phyloP scores from a whole-genome alignment of 2,113 vertebrate genomes.

The Chelonoidis abingdonii region DNA sequence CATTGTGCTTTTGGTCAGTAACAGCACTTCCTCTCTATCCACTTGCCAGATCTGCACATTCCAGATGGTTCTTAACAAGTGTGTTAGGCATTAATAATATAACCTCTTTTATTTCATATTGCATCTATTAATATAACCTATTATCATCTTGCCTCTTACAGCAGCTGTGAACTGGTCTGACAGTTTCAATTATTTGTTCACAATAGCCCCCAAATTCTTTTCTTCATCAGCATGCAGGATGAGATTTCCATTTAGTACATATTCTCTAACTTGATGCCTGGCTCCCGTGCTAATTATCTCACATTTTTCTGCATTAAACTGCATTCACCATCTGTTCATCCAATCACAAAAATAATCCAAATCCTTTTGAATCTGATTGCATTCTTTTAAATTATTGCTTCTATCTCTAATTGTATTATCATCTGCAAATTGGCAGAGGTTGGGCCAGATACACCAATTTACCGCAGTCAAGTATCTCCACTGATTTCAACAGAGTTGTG shows the following conservation, averaged over 20 bases:
- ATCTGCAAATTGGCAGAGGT: slow-evolving; percentile 45
- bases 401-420: slow-evolving; percentile 64
- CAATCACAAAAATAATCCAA: slow-evolving; percentile 62
- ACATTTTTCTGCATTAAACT: slow-evolving; percentile 53
- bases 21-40: background rate
- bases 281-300: slow-evolving; percentile 69
- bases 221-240: slow-evolving; percentile 72
- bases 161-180: slow-evolving; percentile 57
- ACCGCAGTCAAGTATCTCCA: background rate
- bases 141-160: slow-evolving; percentile 52
- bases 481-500: slow-evolving; percentile 43
- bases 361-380: slow-evolving; percentile 49
- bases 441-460: slow-evolving; percentile 15
- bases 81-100: slow-evolving; percentile 22
- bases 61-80: slow-evolving; percentile 32
- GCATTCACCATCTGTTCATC: slow-evolving; percentile 72
- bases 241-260: slow-evolving; percentile 66
- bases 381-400: slow-evolving; percentile 58
- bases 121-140: slow-evolving; percentile 53
- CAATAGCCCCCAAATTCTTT: slow-evolving; percentile 63
- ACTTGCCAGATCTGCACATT: background rate
- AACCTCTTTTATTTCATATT: background rate
- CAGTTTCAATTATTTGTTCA: slow-evolving; percentile 61
- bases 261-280: slow-evolving; percentile 68
- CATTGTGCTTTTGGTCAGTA: background rate